Evolutionary conservation across 2,888 invertebrate species (phyloP).

Genomic region (Cecidostiba fungosa): DNA sequence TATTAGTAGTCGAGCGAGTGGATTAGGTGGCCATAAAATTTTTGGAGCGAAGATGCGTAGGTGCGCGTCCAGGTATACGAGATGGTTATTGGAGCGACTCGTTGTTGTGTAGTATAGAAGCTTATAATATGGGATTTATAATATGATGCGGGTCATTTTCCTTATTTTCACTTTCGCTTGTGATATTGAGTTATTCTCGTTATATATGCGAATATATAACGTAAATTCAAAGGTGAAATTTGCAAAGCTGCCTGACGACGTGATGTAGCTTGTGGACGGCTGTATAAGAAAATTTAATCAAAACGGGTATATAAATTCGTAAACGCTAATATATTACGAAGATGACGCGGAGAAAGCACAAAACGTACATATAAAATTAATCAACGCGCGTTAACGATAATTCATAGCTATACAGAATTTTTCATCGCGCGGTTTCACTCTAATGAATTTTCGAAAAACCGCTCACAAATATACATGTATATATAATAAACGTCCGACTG

Average conservation of each 20-base stretch:
- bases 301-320: background rate
- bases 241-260: background rate
- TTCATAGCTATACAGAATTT: too few species aligned
- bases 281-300: background rate
- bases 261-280: too few species aligned
- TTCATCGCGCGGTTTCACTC: background rate
- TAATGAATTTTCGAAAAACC: background rate
- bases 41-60: background rate
- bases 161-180: constrained; percentile 12
- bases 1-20: background rate
- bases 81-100: background rate
- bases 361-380: background rate
- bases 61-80: background rate
- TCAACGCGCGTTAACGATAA: background rate
- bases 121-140: background rate
- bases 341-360: background rate
- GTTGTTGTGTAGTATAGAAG: background rate
- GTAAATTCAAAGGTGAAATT: background rate
- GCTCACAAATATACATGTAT: background rate
- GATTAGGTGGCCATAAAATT: background rate
- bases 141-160: too few species aligned
- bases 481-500: too few species aligned
- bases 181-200: background rate
- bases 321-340: background rate
- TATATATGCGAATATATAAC: background rate